These are phyloP conservation scores for Pygmarrhopalites habei DNA, from an alignment of 1,140 invertebrate genomes.

Conservation along the genomic window DNA sequence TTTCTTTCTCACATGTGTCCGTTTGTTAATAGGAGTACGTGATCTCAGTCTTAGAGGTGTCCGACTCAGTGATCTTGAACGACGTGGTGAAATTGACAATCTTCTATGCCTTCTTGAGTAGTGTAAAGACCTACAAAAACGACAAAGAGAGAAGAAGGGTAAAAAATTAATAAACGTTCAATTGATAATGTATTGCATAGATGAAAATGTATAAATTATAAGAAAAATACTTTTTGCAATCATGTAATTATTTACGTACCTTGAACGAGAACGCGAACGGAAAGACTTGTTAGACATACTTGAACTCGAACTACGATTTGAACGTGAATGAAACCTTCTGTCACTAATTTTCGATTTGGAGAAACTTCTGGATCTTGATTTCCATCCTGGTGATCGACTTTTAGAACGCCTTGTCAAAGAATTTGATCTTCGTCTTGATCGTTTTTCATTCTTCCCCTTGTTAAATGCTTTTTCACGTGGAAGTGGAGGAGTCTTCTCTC, in stretches of 20 bases:
- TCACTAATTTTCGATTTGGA: constrained; percentile 1
- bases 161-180: no score
- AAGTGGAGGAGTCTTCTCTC: constrained; percentile 11
- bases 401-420: no score
- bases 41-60: constrained; percentile 45
- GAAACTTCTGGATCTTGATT: no score
- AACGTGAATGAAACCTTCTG: neutral
- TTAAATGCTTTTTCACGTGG: neutral
- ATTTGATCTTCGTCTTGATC: neutral
- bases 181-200: no score
- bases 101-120: constrained; percentile 10
- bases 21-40: constrained; percentile 41
- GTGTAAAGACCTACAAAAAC: neutral
- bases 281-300: constrained; percentile 24
- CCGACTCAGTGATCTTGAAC: constrained; percentile 43
- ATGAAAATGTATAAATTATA: no score
- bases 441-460: neutral
- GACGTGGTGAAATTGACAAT: constrained; percentile 43
- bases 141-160: no score
- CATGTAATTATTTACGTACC: no score
- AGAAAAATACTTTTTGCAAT: no score
- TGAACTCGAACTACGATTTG: constrained; percentile 14
- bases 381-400: constrained; percentile 38
- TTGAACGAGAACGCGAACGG: constrained; percentile 38
- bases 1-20: constrained; percentile 42